Percentiles rank a stretch among this genome's conserved stretches.
These are phyloP conservation scores for Octodon degus DNA, from an alignment of 2,113 vertebrate species.

Conservation along the genomic window DNA sequence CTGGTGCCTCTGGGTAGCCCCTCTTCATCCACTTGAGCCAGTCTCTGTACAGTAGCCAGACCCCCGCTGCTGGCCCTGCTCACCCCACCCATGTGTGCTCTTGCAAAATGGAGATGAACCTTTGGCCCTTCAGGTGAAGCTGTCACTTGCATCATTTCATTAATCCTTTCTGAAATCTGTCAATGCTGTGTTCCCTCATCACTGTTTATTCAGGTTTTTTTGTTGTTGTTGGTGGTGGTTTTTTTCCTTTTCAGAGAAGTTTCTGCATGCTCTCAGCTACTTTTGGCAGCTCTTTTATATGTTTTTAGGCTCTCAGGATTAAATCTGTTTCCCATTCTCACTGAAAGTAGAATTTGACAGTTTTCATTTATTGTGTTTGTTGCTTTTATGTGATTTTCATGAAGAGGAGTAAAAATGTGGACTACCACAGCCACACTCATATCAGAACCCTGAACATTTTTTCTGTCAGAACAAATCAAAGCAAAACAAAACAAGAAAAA, in stretches of 20 bases:
- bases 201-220: neutral
- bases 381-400: slow-evolving; percentile 23
- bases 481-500: neutral
- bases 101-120: neutral
- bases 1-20: neutral
- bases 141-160: neutral
- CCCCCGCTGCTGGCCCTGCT: neutral
- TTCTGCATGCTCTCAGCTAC: neutral
- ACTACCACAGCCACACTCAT: neutral
- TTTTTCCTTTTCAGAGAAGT: neutral
- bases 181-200: neutral
- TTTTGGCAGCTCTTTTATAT: slow-evolving; percentile 24
- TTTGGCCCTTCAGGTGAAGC: neutral
- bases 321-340: slow-evolving; percentile 33
- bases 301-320: slow-evolving; percentile 23
- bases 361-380: slow-evolving; percentile 50
- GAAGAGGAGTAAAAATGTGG: slow-evolving; percentile 3
- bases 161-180: neutral
- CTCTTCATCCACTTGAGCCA: neutral
- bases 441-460: neutral
- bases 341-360: slow-evolving; percentile 51
- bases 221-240: too few relatives aligned
- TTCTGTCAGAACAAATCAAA: slow-evolving; percentile 46
- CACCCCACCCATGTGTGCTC: too few relatives aligned
- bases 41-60: neutral